Base-by-base conservation (phyloP, 2,797 vertebrate species). In the Characodon lateralis region DNA sequence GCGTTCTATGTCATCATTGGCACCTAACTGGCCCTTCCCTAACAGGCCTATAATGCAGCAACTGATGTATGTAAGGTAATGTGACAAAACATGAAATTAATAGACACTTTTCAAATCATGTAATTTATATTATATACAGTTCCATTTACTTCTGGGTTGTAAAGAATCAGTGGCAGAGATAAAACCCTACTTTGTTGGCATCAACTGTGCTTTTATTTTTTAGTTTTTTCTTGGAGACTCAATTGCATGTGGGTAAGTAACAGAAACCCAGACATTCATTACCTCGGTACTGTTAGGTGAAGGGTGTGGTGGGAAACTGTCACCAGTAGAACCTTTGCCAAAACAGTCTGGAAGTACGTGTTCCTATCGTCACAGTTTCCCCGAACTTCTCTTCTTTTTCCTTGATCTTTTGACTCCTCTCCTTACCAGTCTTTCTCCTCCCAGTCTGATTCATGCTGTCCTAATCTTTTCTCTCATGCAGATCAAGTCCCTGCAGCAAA, bases 231-330 rank as follows among this genome's bases (percentile, higher is more conserved):
- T 59, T 63, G 59, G 28, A 13, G 65, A 41, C 3, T 53, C 31
- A 39, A 18, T 53, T 28, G 50, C 28, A 35, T 50, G 26, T 53
- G 22, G 50, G 16, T 50, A 12, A 39, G 39, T 76, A 35, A 68
- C 72, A 71, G 46, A 16, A 72, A n/a, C 5, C 55, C 10, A 55
- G 55, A 50, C 0, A 5, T 85, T 77, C 81, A 78, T 74, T 75
- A 26, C 22, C 3, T 50, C 74, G 70, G 75, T 50, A 61, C 55
- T 31, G 51, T 18, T 35, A 75, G 8, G 7, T 0, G 0, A 69
- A 90, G 88, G 92, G 92, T 84, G 93, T 92, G 92, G 89, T 93
- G 89, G 87, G 85, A 92, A 92, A 87, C 78, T 83, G 22, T 81
- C 53, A 80, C 58, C 78, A 75, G 71, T 46, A 82, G 59, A 80